Evolutionary conservation across 1,140 invertebrate species (phyloP).

Genomic region (Sitodiplosis mosellana): DNA sequence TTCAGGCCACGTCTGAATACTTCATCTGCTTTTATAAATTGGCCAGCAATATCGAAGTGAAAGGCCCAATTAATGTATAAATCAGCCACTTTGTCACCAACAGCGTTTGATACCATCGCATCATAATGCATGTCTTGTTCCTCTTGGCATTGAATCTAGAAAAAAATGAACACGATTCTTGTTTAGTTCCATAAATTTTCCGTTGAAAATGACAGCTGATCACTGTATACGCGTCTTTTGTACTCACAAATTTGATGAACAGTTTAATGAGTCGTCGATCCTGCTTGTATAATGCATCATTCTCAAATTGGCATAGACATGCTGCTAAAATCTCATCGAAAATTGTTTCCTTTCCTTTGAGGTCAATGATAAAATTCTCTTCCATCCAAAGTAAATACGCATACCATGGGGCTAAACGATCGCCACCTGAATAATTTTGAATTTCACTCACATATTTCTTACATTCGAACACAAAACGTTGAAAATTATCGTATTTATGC

Average conservation of each 20-base stretch:
- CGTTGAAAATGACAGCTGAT: too few species aligned
- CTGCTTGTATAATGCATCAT: conserved; percentile 60
- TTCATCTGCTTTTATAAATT: conserved; percentile 57
- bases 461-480: conserved; percentile 12
- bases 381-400: conserved; percentile 79
- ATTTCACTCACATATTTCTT: conserved; percentile 55
- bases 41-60: conserved; percentile 50
- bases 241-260: conserved; percentile 80
- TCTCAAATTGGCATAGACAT: conserved; percentile 61
- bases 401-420: conserved; percentile 72
- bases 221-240: background rate
- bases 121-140: conserved; percentile 60
- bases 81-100: conserved; percentile 54
- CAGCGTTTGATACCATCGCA: conserved; percentile 49
- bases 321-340: conserved; percentile 53
- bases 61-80: conserved; percentile 67
- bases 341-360: conserved; percentile 63
- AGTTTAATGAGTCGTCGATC: conserved; percentile 65
- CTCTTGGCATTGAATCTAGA: conserved; percentile 51
- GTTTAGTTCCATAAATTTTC: too few species aligned
- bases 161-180: conserved; percentile 13
- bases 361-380: conserved; percentile 73
- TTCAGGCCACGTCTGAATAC: conserved; percentile 46
- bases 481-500: too few species aligned
- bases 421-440: conserved; percentile 58